Evolutionary conservation across 2,888 invertebrate genomes (phyloP).

Genomic region (Criorhina ranunculi): DNA sequence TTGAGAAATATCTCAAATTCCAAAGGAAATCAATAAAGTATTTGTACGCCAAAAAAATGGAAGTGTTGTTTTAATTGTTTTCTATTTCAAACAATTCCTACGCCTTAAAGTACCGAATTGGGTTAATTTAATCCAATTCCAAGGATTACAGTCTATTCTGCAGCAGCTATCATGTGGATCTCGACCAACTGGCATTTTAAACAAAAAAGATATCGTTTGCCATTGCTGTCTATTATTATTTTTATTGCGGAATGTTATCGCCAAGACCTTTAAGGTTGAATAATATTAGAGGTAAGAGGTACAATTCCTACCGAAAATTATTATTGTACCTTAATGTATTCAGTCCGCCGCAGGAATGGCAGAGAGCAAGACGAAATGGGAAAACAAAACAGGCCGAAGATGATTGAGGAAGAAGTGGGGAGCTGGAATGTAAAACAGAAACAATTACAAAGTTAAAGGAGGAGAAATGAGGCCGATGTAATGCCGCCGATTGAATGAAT

Average conservation of each 20-base stretch:
- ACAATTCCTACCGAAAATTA: conserved; percentile 42
- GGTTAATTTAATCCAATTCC: conserved; percentile 20
- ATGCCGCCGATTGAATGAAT: conserved; percentile 71
- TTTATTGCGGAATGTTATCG: conserved; percentile 48
- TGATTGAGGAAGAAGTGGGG: conserved; percentile 5
- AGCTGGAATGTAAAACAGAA: conserved; percentile 70
- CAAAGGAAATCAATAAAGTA: no score
- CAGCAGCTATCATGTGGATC: conserved; percentile 6
- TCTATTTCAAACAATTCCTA: not conserved
- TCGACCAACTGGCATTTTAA: conserved; percentile 9
- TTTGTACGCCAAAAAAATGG: no score
- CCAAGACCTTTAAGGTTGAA: conserved; percentile 52
- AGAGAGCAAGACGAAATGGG: conserved; percentile 21
- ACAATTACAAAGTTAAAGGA: conserved; percentile 74
- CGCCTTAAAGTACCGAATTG: not conserved
- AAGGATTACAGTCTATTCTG: not conserved
- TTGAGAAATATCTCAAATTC: no score
- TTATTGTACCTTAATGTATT: conserved; percentile 32
- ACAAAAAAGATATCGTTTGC: conserved; percentile 22
- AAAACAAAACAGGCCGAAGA: conserved; percentile 23
- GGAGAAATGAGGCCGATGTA: conserved; percentile 73
- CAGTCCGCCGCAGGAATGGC: conserved; percentile 3
- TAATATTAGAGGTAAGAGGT: conserved; percentile 31
- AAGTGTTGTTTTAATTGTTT: no score
- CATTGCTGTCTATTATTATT: conserved; percentile 40